Conservation (phyloP, 2,113 vertebrate genomes). For the Podilymbus podiceps region DNA sequence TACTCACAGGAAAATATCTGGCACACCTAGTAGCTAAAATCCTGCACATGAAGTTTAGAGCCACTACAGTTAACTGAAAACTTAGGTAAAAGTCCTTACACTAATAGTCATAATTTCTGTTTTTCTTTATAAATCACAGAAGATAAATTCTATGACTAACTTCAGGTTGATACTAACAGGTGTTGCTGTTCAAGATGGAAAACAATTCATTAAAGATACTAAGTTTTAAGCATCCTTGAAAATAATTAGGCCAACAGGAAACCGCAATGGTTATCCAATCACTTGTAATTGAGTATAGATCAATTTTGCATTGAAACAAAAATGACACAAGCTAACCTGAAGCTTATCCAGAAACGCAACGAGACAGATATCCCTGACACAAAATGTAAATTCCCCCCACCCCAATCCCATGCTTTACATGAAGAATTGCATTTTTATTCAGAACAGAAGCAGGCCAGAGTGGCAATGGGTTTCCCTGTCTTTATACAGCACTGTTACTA, state of each 20-base stretch:
- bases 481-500: not conserved
- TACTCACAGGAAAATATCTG: not conserved
- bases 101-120: not conserved
- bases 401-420: not conserved
- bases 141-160: not conserved
- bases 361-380: not conserved
- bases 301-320: not conserved
- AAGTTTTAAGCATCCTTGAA: not conserved
- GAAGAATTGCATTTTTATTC: not conserved
- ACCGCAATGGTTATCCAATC: not conserved
- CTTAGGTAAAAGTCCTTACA: not conserved
- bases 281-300: rapidly evolving
- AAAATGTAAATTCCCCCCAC: not conserved
- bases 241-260: not conserved
- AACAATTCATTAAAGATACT: not conserved
- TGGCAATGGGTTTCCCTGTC: not conserved
- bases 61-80: not conserved
- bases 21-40: not conserved
- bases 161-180: not conserved
- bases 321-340: not conserved
- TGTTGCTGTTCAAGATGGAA: not conserved
- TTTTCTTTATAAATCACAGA: not conserved
- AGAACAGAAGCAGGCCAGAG: not conserved
- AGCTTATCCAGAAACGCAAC: not conserved
- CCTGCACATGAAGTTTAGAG: not conserved